Base-by-base conservation (phyloP, 2,113 vertebrate species). In the Colius striatus region DNA sequence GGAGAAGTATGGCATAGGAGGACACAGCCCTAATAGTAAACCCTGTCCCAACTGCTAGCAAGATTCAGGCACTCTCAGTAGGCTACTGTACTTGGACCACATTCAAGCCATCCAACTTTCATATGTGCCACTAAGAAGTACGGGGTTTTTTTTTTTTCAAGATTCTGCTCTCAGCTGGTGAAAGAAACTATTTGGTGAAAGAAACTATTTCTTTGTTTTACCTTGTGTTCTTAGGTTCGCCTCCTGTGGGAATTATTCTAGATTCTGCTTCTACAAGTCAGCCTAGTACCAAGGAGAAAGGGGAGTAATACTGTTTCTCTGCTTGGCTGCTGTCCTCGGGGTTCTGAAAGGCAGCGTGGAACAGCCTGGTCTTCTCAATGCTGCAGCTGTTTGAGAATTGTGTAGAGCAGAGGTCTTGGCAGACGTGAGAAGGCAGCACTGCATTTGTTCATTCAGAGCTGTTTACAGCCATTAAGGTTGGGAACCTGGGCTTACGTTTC, bases 321-420 rank as follows among this genome's bases (percentile, higher is more conserved):
- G 58, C 68, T 80, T 94, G 94, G 79, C 83, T 93, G 90, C 79
- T 84, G 72, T 58, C 68, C 61, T 92, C 7, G 1, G 60, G 54
- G 63, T 45, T 82, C 71, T 79, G 91, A 82, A 89, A 87, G 73
- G 81, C 87, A 65, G 81, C 0, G 2, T 72, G 84, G 55, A 76
- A 7, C 87, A 79, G 81, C 60, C 87, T 87, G 70, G 81, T 66
- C 20, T 45, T 23, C 88, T 95, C 87, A 51, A 3, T 54, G 5
- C 77, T 91, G 93, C 91, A 95, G 89, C 91, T 95, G 78, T 58
- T 73, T 10, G 73, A 45, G 94, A 48, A 45, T 14, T 62, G 81
- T 58, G 47, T 11, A 54, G 87, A 82, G 81, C 83, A 92, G 92
- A 87, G 88, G 79, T 68, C 83, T 89, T 81, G 86, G 94, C 89